Base-by-base conservation (phyloP, 2,888 invertebrate genomes). In the Tupiocoris notatus region DNA sequence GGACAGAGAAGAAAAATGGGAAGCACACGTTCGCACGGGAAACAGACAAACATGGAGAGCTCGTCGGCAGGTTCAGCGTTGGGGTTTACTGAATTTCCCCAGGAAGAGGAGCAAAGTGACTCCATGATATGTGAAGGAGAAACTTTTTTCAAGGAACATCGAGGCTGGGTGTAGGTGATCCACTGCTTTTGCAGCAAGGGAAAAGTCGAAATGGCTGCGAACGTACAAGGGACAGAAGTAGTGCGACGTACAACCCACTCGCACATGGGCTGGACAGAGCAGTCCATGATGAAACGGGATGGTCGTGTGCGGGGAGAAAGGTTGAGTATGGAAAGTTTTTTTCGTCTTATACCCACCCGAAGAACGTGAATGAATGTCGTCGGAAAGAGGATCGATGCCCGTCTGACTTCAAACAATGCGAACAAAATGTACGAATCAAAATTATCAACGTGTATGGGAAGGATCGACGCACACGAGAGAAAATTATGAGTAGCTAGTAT, bases 101-200 rank as follows among this genome's bases (percentile, higher is more conserved):
- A 3, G 12, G 39, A 39, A 39, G 39, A 12, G 39, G 12, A 39
- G 39, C 39, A 39, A 39, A 39, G 39, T 39, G 39, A 39, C 39
- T 39, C 39, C 39, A 39, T 39, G 59, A 59, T 59, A n/a, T 20
- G 20, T 59, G 59, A 59, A n/a, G 59, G 59, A 59, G 59, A 59
- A 18, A 17, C 59, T 17, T 59, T 59, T 59, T 17, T n/a, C 59
- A 18, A n/a, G 59, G 59, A 9, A 18, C 17, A 9, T 6, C 59
- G n/a, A 59, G 59, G 59, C 3, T 6, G 59, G 59, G 59, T 7
- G 39, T 7, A 39, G 39, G 6, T 12, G 12, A 12, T 39, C 39
- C 12, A 39, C 39, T 12, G 12, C 39, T 39, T 3, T 39, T 39
- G 39, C 3, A 7, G 39, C 6, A 39, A 12, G 39, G 39, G 39